A percentile compares a stretch with the other conserved stretches of the same genome.
phyloP scores from a whole-genome alignment of 2,888 invertebrate species.

The Agriopis leucophaearia region DNA sequence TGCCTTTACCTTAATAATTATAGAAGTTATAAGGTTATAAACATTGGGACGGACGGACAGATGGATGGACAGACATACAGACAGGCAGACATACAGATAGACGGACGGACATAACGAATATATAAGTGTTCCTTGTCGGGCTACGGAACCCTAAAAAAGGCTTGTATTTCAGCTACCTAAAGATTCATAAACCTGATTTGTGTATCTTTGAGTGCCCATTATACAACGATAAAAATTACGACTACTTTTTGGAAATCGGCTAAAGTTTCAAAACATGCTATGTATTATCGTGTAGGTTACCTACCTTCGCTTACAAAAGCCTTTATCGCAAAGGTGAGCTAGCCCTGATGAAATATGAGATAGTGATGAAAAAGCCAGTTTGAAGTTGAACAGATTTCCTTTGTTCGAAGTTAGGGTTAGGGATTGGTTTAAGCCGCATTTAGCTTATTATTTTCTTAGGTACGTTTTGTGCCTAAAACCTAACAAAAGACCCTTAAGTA shows the following conservation, averaged over 20 bases:
- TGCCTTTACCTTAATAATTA: too few relatives aligned
- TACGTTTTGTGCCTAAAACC: neutral
- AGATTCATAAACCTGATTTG: too few relatives aligned
- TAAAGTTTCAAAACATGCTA: constrained; percentile 4
- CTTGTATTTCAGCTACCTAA: too few relatives aligned
- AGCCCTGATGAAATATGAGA: constrained; percentile 66
- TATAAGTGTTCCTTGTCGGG: too few relatives aligned
- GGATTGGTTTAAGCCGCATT: constrained; percentile 33
- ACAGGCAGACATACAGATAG: too few relatives aligned
- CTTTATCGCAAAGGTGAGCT: constrained; percentile 50
- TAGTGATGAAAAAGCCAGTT: constrained; percentile 60
- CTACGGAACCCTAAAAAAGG: too few relatives aligned
- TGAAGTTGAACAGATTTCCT: constrained; percentile 58
- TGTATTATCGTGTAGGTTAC: constrained; percentile 15
- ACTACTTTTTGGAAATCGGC: neutral
- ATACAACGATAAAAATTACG: neutral
- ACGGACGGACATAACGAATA: too few relatives aligned
- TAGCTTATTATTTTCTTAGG: constrained; percentile 30
- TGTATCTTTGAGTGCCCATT: neutral
- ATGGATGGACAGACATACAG: too few relatives aligned
- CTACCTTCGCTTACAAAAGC: constrained; percentile 63
- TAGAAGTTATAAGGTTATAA: too few relatives aligned
- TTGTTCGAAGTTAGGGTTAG: constrained; percentile 41
- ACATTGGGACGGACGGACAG: too few relatives aligned
- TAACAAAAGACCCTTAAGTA: neutral